Conservation (phyloP, 1,140 invertebrate genomes). For the Orius insidiosus region DNA sequence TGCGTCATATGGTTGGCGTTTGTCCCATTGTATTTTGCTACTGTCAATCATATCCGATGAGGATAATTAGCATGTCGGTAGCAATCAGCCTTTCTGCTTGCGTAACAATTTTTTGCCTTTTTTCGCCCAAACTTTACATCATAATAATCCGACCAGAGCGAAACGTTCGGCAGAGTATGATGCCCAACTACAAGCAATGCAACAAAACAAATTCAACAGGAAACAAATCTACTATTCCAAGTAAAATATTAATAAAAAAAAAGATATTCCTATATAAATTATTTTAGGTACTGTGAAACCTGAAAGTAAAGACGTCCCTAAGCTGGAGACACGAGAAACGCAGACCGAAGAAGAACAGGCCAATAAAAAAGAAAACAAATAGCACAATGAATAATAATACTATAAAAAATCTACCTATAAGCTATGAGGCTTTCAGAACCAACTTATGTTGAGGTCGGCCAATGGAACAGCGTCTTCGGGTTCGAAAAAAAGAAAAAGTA, state of each 20-base stretch:
- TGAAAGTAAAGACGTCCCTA: background rate
- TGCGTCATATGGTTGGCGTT: slow-evolving; percentile 60
- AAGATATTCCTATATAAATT: background rate
- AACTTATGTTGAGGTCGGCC: too few species aligned
- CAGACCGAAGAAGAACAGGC: background rate
- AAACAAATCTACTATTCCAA: slow-evolving; percentile 4
- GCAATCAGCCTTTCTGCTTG: slow-evolving; percentile 61
- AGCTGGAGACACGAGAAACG: background rate
- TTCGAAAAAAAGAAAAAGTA: too few species aligned
- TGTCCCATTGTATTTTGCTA: slow-evolving; percentile 51
- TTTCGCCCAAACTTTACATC: slow-evolving; percentile 78
- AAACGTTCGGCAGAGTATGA: slow-evolving; percentile 82
- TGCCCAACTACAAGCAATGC: slow-evolving; percentile 33
- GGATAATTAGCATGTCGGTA: slow-evolving; percentile 60
- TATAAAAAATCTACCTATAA: too few species aligned
- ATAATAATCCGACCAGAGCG: slow-evolving; percentile 81
- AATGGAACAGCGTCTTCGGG: too few species aligned
- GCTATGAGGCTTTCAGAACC: too few species aligned
- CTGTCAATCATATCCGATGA: slow-evolving; percentile 48
- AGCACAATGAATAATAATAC: background rate
- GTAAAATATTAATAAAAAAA: background rate
- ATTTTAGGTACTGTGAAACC: background rate
- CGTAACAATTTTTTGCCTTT: slow-evolving; percentile 56
- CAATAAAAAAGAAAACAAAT: background rate
- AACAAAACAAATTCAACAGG: background rate